Evolutionary conservation across 1,140 invertebrate genomes (phyloP).

Genomic region (Leptonema lineaticorne): DNA sequence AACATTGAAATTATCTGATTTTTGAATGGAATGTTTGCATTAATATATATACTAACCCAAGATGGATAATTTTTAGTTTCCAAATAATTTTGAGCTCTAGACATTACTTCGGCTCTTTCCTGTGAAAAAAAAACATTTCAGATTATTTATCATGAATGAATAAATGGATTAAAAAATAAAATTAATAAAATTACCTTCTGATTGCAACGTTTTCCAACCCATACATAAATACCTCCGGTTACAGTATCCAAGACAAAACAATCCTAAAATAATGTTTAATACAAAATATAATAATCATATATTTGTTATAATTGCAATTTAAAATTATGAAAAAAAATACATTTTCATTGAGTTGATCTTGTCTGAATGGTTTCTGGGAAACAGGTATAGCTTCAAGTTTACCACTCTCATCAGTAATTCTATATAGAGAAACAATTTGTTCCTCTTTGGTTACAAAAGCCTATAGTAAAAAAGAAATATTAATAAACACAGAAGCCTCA

Average conservation of each 20-base stretch:
- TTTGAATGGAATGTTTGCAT: neutral
- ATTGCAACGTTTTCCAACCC: conserved; percentile 79
- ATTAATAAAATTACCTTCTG: conserved; percentile 47
- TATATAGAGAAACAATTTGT: conserved; percentile 62
- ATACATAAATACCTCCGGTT: conserved; percentile 79
- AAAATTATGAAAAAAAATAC: conserved; percentile 50
- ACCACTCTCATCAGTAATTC: conserved; percentile 70
- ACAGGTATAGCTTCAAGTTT: conserved; percentile 66
- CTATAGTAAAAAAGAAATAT: conserved; percentile 27
- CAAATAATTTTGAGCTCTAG: conserved; percentile 72
- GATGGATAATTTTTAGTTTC: conserved; percentile 71
- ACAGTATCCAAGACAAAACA: conserved; percentile 84
- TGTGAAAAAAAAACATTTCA: conserved; percentile 42
- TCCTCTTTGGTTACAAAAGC: conserved; percentile 61
- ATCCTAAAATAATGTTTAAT: conserved; percentile 58
- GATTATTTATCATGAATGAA: neutral
- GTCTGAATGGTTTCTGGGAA: conserved; percentile 66
- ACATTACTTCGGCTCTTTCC: conserved; percentile 78
- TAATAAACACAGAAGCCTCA: neutral
- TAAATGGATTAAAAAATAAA: conserved; percentile 11
- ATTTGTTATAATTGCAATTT: conserved; percentile 1
- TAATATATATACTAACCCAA: conserved; percentile 62
- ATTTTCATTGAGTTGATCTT: conserved; percentile 71
- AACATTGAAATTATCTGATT: too few relatives aligned
- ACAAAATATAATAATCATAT: neutral